Evolutionary conservation across 1,140 invertebrate genomes (phyloP).

Genomic region (Wiebesia pumilae): DNA sequence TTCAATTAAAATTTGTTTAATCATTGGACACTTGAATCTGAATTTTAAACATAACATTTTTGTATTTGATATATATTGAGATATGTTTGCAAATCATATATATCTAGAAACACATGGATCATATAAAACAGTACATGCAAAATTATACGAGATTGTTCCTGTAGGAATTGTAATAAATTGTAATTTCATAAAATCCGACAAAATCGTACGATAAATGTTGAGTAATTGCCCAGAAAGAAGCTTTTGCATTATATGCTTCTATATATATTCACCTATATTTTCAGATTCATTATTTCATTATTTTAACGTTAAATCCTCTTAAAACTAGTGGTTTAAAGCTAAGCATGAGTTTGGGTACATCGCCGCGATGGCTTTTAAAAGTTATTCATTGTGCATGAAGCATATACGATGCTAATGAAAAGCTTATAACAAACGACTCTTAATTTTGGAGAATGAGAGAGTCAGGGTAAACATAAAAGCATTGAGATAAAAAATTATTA

Average conservation of each 20-base stretch:
- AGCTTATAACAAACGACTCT: not conserved
- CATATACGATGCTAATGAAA: conserved; percentile 14
- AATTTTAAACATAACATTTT: too few species aligned
- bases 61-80: too few species aligned
- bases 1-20: too few species aligned
- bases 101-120: not conserved
- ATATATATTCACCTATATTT: conserved; percentile 24
- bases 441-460: not conserved
- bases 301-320: conserved; percentile 10
- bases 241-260: conserved; percentile 9
- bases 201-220: not conserved
- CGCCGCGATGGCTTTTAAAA: conserved; percentile 57
- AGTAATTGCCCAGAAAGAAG: not conserved
- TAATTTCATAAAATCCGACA: not conserved
- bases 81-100: too few species aligned
- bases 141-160: not conserved
- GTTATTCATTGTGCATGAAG: conserved; percentile 33
- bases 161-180: not conserved
- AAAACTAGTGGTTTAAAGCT: conserved; percentile 28
- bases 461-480: not conserved
- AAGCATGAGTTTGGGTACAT: conserved; percentile 70
- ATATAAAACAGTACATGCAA: not conserved
- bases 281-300: conserved; percentile 38
- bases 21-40: too few species aligned
- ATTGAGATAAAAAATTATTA: not conserved